Conservation (phyloP, 2,888 invertebrate genomes). For the Andrena marginata region DNA sequence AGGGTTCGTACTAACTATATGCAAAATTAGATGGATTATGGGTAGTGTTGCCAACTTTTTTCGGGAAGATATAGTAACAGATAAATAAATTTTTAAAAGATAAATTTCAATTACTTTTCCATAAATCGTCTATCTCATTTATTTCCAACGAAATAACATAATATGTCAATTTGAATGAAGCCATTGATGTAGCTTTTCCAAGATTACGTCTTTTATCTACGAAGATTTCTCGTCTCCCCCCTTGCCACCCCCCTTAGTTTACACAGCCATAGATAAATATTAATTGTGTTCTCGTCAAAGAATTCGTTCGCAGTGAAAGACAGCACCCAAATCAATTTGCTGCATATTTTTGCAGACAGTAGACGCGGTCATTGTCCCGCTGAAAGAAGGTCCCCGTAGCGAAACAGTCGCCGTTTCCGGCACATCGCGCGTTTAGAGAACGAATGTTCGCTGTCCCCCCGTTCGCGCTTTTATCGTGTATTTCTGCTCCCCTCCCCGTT, state of each 20-base stretch:
- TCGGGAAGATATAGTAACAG: too few species aligned
- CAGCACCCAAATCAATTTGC: constrained; percentile 8
- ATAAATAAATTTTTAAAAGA: too few species aligned
- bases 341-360: constrained; percentile 9
- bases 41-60: too few species aligned
- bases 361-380: constrained; percentile 8
- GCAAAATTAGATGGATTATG: too few species aligned
- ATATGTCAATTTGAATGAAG: too few species aligned
- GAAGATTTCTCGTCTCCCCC: too few species aligned
- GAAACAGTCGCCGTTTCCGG: constrained; percentile 5
- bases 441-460: background rate
- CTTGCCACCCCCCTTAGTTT: background rate
- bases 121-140: too few species aligned
- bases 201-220: too few species aligned
- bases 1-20: too few species aligned
- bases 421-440: constrained; percentile 16
- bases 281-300: constrained; percentile 8
- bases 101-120: too few species aligned
- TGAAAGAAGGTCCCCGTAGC: background rate
- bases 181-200: too few species aligned
- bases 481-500: background rate
- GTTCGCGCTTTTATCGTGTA: constrained; percentile 13
- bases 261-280: constrained; percentile 5
- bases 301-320: constrained; percentile 1
- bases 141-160: too few species aligned